These are phyloP conservation scores for Kryptopterus vitreolus DNA, from an alignment of 2,797 vertebrate species.

Conservation along the genomic window DNA sequence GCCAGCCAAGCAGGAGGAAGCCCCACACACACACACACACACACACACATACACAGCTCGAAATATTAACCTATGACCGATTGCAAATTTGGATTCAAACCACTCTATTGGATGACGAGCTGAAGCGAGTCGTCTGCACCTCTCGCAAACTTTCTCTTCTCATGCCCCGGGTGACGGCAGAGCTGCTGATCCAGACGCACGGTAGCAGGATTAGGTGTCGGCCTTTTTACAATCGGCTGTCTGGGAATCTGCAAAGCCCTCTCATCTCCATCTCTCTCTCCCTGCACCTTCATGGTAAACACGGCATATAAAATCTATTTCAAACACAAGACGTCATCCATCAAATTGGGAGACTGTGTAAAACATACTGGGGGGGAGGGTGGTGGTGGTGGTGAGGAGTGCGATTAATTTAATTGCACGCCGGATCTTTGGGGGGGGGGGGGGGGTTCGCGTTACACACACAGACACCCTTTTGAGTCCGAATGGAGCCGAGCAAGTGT, in stretches of 20 bases:
- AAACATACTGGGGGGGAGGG: conserved; percentile 26
- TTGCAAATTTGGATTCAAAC: conserved; percentile 69
- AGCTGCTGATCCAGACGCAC: conserved; percentile 64
- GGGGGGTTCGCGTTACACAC: conserved; percentile 81
- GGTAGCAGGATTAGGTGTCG: conserved; percentile 66
- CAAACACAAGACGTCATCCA: conserved; percentile 69
- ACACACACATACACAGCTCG: conserved; percentile 66
- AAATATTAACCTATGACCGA: conserved; percentile 70
- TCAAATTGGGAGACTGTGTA: conserved; percentile 71
- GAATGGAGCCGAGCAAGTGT: conserved; percentile 77
- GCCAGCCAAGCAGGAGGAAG: conserved; percentile 72
- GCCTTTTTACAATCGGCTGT: conserved; percentile 66
- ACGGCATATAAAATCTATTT: conserved; percentile 68
- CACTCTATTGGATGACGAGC: conserved; percentile 61
- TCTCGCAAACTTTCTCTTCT: conserved; percentile 60
- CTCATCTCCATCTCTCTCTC: conserved; percentile 33
- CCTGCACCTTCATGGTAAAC: conserved; percentile 60
- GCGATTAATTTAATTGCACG: conserved; percentile 72
- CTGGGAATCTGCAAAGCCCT: conserved; percentile 56
- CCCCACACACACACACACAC: conserved; percentile 61
- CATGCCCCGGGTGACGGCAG: conserved; percentile 58
- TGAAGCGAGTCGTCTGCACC: conserved; percentile 55
- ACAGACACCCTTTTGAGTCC: conserved; percentile 69
- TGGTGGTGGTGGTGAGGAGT: conserved; percentile 47
- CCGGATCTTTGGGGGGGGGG: conserved; percentile 63